A percentile compares a stretch with the other conserved stretches of the same genome.
These are phyloP conservation scores for Tetheella fluctuosa DNA, from an alignment of 2,888 invertebrate genomes.

Conservation along the genomic window DNA sequence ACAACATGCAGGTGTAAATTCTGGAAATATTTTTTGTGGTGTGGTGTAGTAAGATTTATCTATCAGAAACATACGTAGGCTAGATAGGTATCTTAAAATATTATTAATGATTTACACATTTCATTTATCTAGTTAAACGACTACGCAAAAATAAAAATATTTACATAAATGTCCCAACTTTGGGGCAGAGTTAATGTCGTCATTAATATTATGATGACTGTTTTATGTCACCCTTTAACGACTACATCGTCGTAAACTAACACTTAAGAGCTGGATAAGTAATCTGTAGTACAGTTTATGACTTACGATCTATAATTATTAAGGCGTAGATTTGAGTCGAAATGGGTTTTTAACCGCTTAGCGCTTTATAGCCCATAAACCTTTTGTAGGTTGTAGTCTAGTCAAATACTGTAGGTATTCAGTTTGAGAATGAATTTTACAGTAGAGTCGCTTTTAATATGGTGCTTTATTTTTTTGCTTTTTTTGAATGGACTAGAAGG, in stretches of 20 bases:
- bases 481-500: no score
- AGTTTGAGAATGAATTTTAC: neutral
- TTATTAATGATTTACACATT: neutral
- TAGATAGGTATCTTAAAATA: no score
- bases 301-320: neutral
- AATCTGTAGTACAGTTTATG: neutral
- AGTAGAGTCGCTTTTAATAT: no score
- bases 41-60: no score
- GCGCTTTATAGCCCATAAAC: neutral
- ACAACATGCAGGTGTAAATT: no score
- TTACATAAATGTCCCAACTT: slow-evolving; percentile 16
- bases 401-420: no score
- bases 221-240: slow-evolving; percentile 29
- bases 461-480: no score
- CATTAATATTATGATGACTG: slow-evolving; percentile 26
- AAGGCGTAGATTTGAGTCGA: slow-evolving; percentile 4
- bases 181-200: slow-evolving; percentile 21
- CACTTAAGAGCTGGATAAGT: slow-evolving; percentile 15
- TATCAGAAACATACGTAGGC: no score
- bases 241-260: slow-evolving; percentile 18
- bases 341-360: neutral
- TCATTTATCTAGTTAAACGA: slow-evolving; percentile 1
- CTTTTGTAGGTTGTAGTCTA: no score
- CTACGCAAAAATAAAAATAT: slow-evolving; percentile 19
- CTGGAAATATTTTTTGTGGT: no score